Percentiles rank a stretch among this genome's conserved stretches.
phyloP scores from a whole-genome alignment of 2,888 invertebrate species.

The Rhagonycha fulva region DNA sequence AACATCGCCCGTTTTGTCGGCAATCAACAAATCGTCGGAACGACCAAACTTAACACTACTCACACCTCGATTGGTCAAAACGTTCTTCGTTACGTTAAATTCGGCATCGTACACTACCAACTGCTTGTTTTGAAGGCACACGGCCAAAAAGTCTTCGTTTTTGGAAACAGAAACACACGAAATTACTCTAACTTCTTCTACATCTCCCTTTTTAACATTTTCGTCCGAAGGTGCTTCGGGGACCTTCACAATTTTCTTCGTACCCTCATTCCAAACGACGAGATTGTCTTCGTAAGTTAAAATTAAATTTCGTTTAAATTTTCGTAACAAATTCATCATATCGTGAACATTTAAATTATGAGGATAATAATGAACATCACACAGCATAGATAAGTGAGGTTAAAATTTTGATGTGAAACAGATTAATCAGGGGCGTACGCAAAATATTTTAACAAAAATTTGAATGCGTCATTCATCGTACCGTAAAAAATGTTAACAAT shows the following conservation, averaged over 20 bases:
- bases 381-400: background rate
- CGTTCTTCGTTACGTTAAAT: conserved; percentile 51
- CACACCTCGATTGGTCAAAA: conserved; percentile 61
- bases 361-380: background rate
- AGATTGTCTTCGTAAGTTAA: background rate
- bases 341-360: background rate
- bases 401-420: no score
- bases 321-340: background rate
- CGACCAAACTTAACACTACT: conserved; percentile 62
- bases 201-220: background rate
- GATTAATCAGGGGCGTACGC: background rate
- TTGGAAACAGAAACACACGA: conserved; percentile 37
- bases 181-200: background rate
- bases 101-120: conserved; percentile 61
- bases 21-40: conserved; percentile 65
- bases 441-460: background rate
- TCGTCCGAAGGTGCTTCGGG: background rate
- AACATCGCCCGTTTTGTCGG: conserved; percentile 89
- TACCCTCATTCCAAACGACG: background rate
- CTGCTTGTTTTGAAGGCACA: conserved; percentile 67
- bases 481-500: no score
- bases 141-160: conserved; percentile 62
- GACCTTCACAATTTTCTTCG: background rate
- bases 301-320: background rate
- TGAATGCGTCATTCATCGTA: no score